Conservation (phyloP, 2,113 vertebrate genomes). For the Petaurus breviceps region DNA sequence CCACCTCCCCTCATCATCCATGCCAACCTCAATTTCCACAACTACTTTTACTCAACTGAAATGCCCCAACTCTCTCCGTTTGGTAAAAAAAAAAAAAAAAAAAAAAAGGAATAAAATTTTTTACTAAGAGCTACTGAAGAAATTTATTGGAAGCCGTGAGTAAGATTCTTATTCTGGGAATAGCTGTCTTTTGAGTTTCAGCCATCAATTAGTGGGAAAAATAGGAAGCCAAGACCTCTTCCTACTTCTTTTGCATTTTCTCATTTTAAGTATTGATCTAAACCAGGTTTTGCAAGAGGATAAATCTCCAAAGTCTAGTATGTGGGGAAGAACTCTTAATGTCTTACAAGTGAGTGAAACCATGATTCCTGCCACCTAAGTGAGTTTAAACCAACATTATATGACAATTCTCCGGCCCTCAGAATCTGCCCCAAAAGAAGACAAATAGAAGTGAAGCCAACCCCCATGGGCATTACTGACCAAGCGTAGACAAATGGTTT, state of each 20-base stretch:
- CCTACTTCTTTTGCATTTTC: not conserved
- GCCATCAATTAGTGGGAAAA: too few relatives aligned
- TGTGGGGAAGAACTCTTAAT: not conserved
- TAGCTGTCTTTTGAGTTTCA: not conserved
- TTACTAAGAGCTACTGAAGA: not conserved
- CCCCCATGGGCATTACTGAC: not conserved
- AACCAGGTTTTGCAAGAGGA: not conserved
- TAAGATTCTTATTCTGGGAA: not conserved
- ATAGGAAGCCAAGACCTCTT: not conserved
- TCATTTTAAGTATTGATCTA: not conserved
- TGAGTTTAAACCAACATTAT: not conserved
- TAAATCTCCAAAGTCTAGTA: not conserved
- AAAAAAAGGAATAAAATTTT: not conserved
- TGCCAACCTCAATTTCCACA: not conserved
- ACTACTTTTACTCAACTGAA: not conserved
- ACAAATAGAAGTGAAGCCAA: accelerated
- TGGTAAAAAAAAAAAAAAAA: not conserved
- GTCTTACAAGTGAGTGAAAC: not conserved
- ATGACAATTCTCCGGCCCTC: not conserved
- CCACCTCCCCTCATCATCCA: not conserved
- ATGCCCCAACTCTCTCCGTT: not conserved
- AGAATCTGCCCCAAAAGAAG: too few relatives aligned
- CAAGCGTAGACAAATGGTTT: not conserved
- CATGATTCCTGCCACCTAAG: not conserved
- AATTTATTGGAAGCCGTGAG: not conserved